A percentile compares a stretch with the other conserved stretches of the same genome.
phyloP scores from a whole-genome alignment of 2,113 vertebrate species.

The Chelonoidis abingdonii region DNA sequence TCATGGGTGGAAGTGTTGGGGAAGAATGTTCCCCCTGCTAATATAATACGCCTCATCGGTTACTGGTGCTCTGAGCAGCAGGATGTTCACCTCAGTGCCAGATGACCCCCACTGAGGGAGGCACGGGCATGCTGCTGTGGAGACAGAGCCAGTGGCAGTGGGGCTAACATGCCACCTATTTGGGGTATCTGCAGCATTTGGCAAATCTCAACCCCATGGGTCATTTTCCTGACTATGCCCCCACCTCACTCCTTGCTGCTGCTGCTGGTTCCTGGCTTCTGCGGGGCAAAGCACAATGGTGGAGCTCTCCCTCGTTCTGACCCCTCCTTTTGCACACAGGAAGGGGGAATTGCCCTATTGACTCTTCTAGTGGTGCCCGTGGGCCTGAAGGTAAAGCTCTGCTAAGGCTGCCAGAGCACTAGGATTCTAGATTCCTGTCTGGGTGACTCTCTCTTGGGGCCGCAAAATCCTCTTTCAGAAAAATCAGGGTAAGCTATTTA shows the following conservation, averaged over 20 bases:
- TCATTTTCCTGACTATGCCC: background rate
- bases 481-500: slow-evolving; percentile 23
- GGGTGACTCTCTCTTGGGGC: slow-evolving; percentile 48
- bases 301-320: slow-evolving; percentile 17
- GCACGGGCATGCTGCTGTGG: background rate
- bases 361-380: slow-evolving; percentile 11
- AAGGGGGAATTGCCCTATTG: background rate
- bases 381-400: slow-evolving; percentile 54
- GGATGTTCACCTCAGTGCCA: background rate
- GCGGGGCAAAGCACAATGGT: fast-evolving
- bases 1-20: background rate
- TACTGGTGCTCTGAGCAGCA: background rate
- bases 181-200: background rate
- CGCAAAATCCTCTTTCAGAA: slow-evolving; percentile 49
- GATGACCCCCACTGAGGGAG: background rate
- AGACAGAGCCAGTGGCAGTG: background rate
- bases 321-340: slow-evolving; percentile 32
- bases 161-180: background rate
- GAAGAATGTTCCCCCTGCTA: background rate
- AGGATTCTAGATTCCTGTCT: slow-evolving; percentile 43
- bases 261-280: background rate
- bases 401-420: slow-evolving; percentile 48
- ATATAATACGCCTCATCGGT: too few relatives aligned
- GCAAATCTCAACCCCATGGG: fast-evolving
- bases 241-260: background rate